phyloP scores from a whole-genome alignment of 2,888 invertebrate genomes.

The Sphaeridia pumilis region DNA sequence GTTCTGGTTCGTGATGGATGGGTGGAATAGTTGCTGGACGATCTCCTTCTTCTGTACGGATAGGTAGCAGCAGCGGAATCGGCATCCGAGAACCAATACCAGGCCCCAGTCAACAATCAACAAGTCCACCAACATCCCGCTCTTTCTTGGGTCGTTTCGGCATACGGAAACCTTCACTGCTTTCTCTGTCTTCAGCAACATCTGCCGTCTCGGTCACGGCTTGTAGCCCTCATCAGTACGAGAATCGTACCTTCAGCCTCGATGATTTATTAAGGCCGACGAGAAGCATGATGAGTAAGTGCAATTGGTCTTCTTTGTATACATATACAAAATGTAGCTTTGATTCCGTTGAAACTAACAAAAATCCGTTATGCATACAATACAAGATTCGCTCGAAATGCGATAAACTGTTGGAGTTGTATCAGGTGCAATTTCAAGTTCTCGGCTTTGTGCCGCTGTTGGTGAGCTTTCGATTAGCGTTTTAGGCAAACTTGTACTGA shows the following conservation, averaged over 20 bases:
- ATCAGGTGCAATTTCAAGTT: too few relatives aligned
- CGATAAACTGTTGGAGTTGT: too few relatives aligned
- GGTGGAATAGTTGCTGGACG: conserved; percentile 26
- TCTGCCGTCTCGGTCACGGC: conserved; percentile 46
- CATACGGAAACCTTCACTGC: conserved; percentile 76
- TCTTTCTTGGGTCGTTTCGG: conserved; percentile 71
- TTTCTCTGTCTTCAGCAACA: conserved; percentile 52
- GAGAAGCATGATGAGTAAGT: conserved; percentile 35
- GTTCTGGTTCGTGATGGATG: neutral
- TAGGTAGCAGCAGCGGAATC: conserved; percentile 26
- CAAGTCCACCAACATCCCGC: conserved; percentile 47
- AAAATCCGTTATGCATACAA: too few relatives aligned
- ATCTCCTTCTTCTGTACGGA: conserved; percentile 34
- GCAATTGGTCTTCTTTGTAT: neutral
- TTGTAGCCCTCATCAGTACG: conserved; percentile 40
- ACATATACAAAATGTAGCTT: neutral
- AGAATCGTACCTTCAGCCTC: conserved; percentile 64
- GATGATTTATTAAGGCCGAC: conserved; percentile 70
- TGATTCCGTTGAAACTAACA: too few relatives aligned
- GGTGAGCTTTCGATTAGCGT: too few relatives aligned
- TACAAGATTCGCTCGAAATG: too few relatives aligned
- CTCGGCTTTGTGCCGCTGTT: too few relatives aligned
- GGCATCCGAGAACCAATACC: conserved; percentile 29
- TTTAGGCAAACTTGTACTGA: too few relatives aligned
- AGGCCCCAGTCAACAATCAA: conserved; percentile 30